Conservation (phyloP, 2,888 invertebrate species). For the Galerucella nymphaeae region DNA sequence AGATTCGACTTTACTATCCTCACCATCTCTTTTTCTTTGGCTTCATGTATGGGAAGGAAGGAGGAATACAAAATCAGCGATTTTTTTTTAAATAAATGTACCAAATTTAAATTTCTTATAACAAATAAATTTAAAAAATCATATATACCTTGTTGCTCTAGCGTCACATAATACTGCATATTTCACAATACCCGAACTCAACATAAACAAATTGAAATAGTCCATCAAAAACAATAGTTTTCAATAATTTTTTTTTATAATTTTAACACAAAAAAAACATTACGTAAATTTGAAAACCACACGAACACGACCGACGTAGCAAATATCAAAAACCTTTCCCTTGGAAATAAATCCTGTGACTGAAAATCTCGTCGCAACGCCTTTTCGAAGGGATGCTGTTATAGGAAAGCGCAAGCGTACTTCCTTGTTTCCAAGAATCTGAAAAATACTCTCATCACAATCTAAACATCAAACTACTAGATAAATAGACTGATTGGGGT, state of each 20-base stretch:
- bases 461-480: constrained; percentile 10
- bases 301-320: neutral
- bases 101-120: too few species aligned
- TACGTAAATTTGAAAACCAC: constrained; percentile 3
- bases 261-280: neutral
- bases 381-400: constrained; percentile 25
- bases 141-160: neutral
- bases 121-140: neutral
- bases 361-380: constrained; percentile 30
- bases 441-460: neutral
- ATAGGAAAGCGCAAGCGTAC: constrained; percentile 21
- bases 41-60: too few species aligned
- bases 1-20: too few species aligned
- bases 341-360: constrained; percentile 9
- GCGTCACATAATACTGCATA: neutral
- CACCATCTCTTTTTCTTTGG: too few species aligned
- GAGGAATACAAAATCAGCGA: too few species aligned
- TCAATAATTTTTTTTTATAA: neutral
- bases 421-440: constrained; percentile 4
- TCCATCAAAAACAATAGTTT: neutral
- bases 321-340: neutral
- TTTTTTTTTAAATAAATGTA: too few species aligned
- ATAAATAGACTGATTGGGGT: constrained; percentile 6
- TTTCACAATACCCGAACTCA: neutral
- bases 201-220: neutral